Percentiles rank a stretch among this genome's conserved stretches.
These are phyloP conservation scores for Scomberomorus guttatus DNA, from an alignment of 2,797 vertebrate genomes.

Conservation along the genomic window DNA sequence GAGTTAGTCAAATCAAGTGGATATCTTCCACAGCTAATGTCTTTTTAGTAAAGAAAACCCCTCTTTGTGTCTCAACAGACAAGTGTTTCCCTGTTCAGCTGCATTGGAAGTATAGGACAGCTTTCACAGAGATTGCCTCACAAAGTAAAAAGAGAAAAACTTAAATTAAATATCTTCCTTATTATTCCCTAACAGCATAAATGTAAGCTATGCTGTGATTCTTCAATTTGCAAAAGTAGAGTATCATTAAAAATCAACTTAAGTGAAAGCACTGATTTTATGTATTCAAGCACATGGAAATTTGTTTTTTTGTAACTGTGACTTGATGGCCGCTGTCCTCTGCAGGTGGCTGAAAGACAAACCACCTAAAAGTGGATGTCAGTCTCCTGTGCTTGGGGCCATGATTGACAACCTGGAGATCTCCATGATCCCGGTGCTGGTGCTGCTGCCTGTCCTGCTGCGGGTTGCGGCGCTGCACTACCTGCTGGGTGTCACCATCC, in stretches of 20 bases:
- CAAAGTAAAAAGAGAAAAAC: neutral
- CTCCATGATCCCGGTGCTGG: slow-evolving; percentile 89
- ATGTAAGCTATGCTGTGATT: neutral
- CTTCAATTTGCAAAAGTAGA: neutral
- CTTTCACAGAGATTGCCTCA: neutral
- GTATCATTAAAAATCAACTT: neutral
- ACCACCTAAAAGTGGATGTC: slow-evolving; percentile 80
- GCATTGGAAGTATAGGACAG: too few species aligned
- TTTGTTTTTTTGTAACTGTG: neutral
- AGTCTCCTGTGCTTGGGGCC: slow-evolving; percentile 82
- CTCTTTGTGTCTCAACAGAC: too few species aligned
- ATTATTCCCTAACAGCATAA: neutral
- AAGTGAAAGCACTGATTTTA: neutral
- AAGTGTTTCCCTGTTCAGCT: too few species aligned
- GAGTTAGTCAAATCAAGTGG: too few species aligned
- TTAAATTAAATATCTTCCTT: neutral
- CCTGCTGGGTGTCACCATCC: slow-evolving; percentile 85
- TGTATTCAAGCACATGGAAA: neutral
- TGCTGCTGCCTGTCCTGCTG: slow-evolving; percentile 90
- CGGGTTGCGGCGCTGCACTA: slow-evolving; percentile 90
- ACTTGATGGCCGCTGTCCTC: slow-evolving; percentile 8
- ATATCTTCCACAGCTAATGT: too few species aligned
- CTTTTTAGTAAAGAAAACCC: too few species aligned
- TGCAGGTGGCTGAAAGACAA: slow-evolving; percentile 89
- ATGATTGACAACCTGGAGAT: slow-evolving; percentile 88